Percentiles rank a stretch among this genome's conserved stretches.
Evolutionary conservation across 2,797 vertebrate species (phyloP).

Genomic region (Aphelocoma californica): DNA sequence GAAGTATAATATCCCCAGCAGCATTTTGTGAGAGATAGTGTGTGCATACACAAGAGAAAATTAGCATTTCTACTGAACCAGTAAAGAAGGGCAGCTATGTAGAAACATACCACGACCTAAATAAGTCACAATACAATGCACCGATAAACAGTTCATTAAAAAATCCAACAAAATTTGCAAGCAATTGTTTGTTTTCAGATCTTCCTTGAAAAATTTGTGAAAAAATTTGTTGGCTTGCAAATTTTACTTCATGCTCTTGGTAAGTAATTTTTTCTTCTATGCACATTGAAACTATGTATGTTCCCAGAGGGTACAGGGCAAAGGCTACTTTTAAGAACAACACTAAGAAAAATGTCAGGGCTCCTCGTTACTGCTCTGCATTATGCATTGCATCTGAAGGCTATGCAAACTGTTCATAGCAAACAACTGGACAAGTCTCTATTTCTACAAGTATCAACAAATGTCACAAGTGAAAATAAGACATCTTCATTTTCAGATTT

Average conservation of each 20-base stretch:
- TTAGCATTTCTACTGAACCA: background rate
- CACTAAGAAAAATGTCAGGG: background rate
- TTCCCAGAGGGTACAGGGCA: background rate
- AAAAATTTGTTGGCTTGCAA: background rate
- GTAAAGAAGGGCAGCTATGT: background rate
- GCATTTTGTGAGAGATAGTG: background rate
- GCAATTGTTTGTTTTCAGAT: background rate
- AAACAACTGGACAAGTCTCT: background rate
- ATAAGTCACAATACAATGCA: background rate
- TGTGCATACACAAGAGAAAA: background rate
- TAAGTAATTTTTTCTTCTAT: background rate
- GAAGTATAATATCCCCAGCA: background rate
- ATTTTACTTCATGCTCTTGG: background rate
- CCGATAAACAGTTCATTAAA: background rate
- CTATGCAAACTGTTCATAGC: background rate
- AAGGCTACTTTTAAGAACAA: background rate
- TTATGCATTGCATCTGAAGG: background rate
- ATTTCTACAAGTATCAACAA: background rate
- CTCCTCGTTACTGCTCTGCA: background rate
- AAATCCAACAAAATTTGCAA: background rate
- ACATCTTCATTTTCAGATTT: background rate
- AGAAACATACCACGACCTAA: background rate
- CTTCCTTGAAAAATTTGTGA: background rate
- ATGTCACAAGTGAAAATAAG: background rate
- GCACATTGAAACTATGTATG: background rate